phyloP scores from a whole-genome alignment of 2,797 vertebrate species.

The Pseudotriccus pelzelni region DNA sequence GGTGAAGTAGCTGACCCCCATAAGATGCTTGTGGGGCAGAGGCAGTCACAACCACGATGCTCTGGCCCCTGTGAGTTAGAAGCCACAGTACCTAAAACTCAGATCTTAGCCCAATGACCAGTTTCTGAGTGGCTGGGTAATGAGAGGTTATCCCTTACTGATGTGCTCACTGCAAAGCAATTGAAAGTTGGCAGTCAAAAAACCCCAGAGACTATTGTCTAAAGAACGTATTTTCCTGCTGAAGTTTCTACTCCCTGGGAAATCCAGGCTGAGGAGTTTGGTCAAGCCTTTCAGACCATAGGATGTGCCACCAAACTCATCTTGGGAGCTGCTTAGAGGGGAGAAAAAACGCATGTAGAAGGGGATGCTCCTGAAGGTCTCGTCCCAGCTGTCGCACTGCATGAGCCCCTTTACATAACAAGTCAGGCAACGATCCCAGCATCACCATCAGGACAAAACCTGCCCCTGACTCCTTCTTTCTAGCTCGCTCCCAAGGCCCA shows the following conservation, averaged over 20 bases:
- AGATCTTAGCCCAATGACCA: not conserved
- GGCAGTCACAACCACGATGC: fast-evolving
- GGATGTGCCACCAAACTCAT: not conserved
- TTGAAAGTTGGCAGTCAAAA: not conserved
- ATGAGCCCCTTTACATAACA: not conserved
- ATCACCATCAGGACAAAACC: not conserved
- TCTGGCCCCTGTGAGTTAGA: not conserved
- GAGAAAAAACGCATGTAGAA: not conserved
- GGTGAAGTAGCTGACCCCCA: not conserved
- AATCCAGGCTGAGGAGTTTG: not conserved
- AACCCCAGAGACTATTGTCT: not conserved
- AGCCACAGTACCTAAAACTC: not conserved
- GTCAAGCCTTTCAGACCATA: not conserved
- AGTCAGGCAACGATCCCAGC: not conserved
- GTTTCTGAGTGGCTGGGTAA: not conserved
- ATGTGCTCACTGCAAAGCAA: not conserved
- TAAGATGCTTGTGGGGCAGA: not conserved
- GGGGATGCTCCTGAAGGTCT: not conserved
- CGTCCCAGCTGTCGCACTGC: fast-evolving
- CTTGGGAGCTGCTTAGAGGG: not conserved
- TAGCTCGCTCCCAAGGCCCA: not conserved
- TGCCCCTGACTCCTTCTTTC: not conserved
- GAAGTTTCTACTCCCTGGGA: not conserved
- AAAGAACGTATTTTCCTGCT: not conserved
- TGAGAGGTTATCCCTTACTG: not conserved